Conservation (phyloP, 1,140 invertebrate species). For the Stegodyphus dumicola region DNA sequence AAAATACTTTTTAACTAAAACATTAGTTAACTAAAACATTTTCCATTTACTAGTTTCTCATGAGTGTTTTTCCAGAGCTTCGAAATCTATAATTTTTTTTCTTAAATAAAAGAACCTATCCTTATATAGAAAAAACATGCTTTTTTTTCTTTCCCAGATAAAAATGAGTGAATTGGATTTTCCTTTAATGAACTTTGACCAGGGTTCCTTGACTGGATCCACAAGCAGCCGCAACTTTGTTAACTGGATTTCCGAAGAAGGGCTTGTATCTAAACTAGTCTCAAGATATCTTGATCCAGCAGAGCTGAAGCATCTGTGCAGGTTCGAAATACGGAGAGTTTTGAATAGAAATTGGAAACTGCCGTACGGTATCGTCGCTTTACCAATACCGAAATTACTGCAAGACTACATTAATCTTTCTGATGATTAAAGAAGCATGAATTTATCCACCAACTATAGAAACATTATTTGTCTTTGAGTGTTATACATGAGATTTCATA, state of each 20-base stretch:
- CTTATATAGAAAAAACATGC: too few species aligned
- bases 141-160: neutral
- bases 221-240: conserved; percentile 30
- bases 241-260: neutral
- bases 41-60: too few species aligned
- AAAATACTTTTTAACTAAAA: too few species aligned
- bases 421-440: conserved; percentile 15
- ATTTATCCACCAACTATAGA: too few species aligned
- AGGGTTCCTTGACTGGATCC: neutral
- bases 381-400: conserved; percentile 24
- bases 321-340: neutral
- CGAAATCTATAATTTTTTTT: too few species aligned
- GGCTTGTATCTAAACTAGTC: neutral
- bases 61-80: too few species aligned
- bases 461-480: too few species aligned
- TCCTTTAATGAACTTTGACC: conserved; percentile 11
- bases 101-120: too few species aligned
- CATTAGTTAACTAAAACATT: too few species aligned
- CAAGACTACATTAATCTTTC: conserved; percentile 23
- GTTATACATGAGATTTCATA: too few species aligned
- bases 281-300: conserved; percentile 25
- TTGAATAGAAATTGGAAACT: conserved; percentile 49
- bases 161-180: conserved; percentile 25
- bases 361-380: conserved; percentile 5
- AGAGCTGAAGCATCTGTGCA: conserved; percentile 19